Base-by-base conservation (phyloP, 2,797 vertebrate genomes). In the Ibycter americanus region DNA sequence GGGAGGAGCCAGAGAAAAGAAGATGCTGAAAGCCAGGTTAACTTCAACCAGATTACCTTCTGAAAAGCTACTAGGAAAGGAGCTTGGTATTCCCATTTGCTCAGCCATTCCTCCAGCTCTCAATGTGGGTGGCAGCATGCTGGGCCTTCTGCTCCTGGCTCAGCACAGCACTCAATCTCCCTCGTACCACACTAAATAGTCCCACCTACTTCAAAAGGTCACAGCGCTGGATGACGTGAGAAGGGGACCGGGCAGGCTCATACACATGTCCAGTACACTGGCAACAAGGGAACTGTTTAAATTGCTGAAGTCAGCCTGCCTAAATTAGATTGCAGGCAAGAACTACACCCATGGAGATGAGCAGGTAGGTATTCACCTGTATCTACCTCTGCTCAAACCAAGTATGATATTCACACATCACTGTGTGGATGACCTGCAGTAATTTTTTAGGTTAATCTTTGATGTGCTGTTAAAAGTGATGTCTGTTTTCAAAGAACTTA, bases 41-140 rank as follows among this genome's bases (percentile, higher is more conserved):
- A 62, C 55, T 67, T 73, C 1, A 2, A 22, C 31, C 27, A 25
- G 7, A 17, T 72, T 11, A 20, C 46, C 29, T 59, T 70, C 52
- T 44, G 38, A 65, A 36, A 82, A 83, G 31, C 26, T 54, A 15
- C 52, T 36, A 25, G 16, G 22, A 72, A 65, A 76, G 56, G 26
- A 74, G 34, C 46, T 73, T 23, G 29, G 32, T 36, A 12, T 71
- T 58, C 44, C 74, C 31, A 8, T 34, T 67, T 29, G 22, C 46
- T 34, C 6, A 0, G 46, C 19, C 4, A 1, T 14, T 86, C 27
- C 54, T 76, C 38, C 54, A 71, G 58, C 8, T 54, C 32, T 86
- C 27, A 19, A 8, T 10, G 13, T 0, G 0, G 16, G n/a, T 38
- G 25, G 52, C 31, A 44, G 13, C 3, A 0, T 21, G 16, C 36